Evolutionary conservation across 1,140 invertebrate genomes (phyloP), one percentile per base, ranked within the genome.

Genomic region (Brachionus koreanus): DNA sequence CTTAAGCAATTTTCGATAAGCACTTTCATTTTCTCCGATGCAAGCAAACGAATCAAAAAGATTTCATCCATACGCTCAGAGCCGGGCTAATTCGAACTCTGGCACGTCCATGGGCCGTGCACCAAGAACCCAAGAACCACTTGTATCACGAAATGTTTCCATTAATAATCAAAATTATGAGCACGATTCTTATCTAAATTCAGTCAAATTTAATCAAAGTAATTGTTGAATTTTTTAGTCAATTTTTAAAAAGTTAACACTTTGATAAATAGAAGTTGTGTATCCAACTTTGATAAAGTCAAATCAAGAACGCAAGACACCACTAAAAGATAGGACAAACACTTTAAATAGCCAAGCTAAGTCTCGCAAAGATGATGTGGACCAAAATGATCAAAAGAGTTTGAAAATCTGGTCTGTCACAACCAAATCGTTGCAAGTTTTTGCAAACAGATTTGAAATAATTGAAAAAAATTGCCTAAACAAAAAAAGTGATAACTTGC

Each of bases 11-110:
- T n/a, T n/a, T n/a, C n/a, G n/a, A n/a, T n/a, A n/a, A n/a, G n/a
- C n/a, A n/a, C 3, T 29, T 29, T 29, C 3, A 29, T 2, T 2
- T 29, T 29, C n/a, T 29, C 29, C 29, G 39, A 69, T 69, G 65
- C 37, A 35, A 39, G 4, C 65, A 19, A 69, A 19, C 9, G 37
- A 69, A 16, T 16, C 65, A n/a, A 37, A 16, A 69, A 37, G 65
- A 69, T 69, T 69, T 69, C 65, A 69, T 39, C 65, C 65, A 3
- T 69, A 69, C 16, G 37, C 65, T 7, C 65, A 69, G 19, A 69
- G 37, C 10, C 13, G 33, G 29, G 12, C n/a, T 12, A 69, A 7
- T 16, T 3, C 33, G n/a, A 69, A 13, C 13, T 37, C 37, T 4
- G 16, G 13, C 12, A 16, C 65, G 2, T 16, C 35, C 33, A 16